Percentiles rank a stretch among this genome's conserved stretches.
Evolutionary conservation across 1,140 invertebrate genomes (phyloP).

Genomic region (Latrodectus geometricus): DNA sequence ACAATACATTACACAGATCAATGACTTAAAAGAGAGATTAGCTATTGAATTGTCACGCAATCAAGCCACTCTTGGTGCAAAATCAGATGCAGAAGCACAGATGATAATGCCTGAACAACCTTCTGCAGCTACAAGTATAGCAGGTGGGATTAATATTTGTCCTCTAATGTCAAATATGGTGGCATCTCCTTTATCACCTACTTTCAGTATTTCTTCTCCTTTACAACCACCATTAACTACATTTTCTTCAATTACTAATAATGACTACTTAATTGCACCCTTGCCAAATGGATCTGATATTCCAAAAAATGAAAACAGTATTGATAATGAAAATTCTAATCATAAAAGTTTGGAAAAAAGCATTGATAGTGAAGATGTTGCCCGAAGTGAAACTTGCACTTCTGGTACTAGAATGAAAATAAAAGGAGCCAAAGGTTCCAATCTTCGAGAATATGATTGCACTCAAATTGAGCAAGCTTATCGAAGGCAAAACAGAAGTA

Average conservation of each 20-base stretch:
- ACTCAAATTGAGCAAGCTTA: slow-evolving; percentile 20
- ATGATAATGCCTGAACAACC: slow-evolving; percentile 18
- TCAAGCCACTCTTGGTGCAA: slow-evolving; percentile 66
- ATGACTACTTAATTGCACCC: slow-evolving; percentile 36
- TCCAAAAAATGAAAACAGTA: slow-evolving; percentile 46
- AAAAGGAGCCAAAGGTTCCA: slow-evolving; percentile 16
- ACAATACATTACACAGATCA: slow-evolving; percentile 84
- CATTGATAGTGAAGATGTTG: slow-evolving; percentile 38
- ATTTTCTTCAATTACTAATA: slow-evolving; percentile 21
- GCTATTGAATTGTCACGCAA: slow-evolving; percentile 80
- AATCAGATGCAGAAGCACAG: slow-evolving; percentile 25
- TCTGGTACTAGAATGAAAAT: slow-evolving; percentile 42
- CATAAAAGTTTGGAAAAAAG: slow-evolving; percentile 51
- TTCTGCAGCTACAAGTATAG: background rate
- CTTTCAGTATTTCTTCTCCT: slow-evolving; percentile 24
- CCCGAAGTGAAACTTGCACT: background rate
- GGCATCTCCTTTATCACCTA: slow-evolving; percentile 42
- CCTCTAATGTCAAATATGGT: slow-evolving; percentile 29
- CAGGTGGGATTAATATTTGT: slow-evolving; percentile 3
- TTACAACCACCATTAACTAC: slow-evolving; percentile 10
- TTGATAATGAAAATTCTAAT: slow-evolving; percentile 8
- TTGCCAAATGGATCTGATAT: slow-evolving; percentile 3
- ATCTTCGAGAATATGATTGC: slow-evolving; percentile 31
- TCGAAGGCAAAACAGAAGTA: slow-evolving; percentile 16
- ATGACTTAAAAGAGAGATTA: slow-evolving; percentile 85